These are phyloP conservation scores for Andrena flavipes DNA, from an alignment of 2,888 invertebrate genomes.

Conservation along the genomic window DNA sequence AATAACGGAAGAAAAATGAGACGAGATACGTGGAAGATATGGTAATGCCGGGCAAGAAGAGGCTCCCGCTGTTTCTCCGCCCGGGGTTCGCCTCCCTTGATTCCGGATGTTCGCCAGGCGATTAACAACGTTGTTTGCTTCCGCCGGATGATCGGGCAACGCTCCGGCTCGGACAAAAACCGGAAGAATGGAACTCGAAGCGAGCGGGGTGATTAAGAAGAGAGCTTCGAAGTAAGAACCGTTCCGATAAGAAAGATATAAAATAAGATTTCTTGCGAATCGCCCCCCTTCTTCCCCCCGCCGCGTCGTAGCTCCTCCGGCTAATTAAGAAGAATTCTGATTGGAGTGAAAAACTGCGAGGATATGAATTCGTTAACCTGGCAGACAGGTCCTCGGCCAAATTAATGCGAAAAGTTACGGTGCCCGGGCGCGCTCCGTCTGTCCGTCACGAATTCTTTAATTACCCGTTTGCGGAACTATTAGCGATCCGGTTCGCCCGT, in stretches of 20 bases:
- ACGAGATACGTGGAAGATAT: slow-evolving; percentile 38
- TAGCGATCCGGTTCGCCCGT: slow-evolving; percentile 1
- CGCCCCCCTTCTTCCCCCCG: too few species aligned
- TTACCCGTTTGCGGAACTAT: slow-evolving; percentile 21
- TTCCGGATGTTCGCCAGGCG: slow-evolving; percentile 59
- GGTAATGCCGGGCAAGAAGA: slow-evolving; percentile 36
- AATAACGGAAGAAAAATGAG: slow-evolving; percentile 52
- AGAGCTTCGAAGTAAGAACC: slow-evolving; percentile 1
- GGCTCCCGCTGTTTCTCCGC: slow-evolving; percentile 23
- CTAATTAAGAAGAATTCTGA: too few species aligned
- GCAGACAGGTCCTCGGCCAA: not conserved
- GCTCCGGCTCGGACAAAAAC: slow-evolving; percentile 39
- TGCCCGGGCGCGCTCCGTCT: not conserved
- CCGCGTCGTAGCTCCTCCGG: too few species aligned
- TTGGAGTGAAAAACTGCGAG: too few species aligned
- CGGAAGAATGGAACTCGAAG: slow-evolving; percentile 6
- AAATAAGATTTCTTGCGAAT: too few species aligned
- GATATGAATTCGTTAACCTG: slow-evolving; percentile 1
- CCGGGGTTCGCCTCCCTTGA: slow-evolving; percentile 41
- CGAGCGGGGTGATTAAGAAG: slow-evolving; percentile 14
- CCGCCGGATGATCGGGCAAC: slow-evolving; percentile 61
- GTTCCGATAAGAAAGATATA: not conserved
- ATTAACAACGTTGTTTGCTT: slow-evolving; percentile 76
- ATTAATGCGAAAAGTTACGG: slow-evolving; percentile 1
- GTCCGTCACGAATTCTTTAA: slow-evolving; percentile 3